Evolutionary conservation across 2,888 invertebrate genomes (phyloP), one percentile per base, ranked within the genome.

Genomic region (Zele albiditarsus): DNA sequence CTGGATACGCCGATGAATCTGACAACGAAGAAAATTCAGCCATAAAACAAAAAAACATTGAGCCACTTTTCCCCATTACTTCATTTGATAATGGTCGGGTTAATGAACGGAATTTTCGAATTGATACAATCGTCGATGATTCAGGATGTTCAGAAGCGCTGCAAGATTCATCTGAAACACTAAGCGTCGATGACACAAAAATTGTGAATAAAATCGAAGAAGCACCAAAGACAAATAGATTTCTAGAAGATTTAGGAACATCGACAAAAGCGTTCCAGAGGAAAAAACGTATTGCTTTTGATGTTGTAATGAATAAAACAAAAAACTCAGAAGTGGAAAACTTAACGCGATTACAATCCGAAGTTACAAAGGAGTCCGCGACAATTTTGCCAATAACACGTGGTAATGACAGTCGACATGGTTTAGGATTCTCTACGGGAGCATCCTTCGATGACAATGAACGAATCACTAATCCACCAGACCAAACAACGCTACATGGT

Each of bases 1-100:
- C 92, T n/a, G 91, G 91, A 25, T 92, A 92, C 77, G 91, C 91
- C 2, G 91, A 91, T 77, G 91, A 91, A 79, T 90, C 91, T 0
- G 91, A 91, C 31, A 89, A 87, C 31, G 91, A 91, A 70, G 89
- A 91, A 31, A 87, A 86, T 25, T 42, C 71, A 0, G 79, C 77
- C 4, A 72, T 78, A 0, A 83, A 82, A n/a, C 82, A 85, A 73
- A 81, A 82, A 82, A 38, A 74, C 71, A 62, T 57, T 73, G 66
- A 80, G 72, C 90, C 91, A 4, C 78, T 91, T 46, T 91, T 91
- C 81, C 91, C 91, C 0, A 90, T 90, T 38, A 79, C 90, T 79
- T 85, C 90, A 79, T 89, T 89, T 46, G 77, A 78, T 20, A 78
- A 60, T 3, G 3, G 27, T 16, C 23, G 42, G 1, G 33, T 75